Evolutionary conservation across 2,888 invertebrate genomes (phyloP), one percentile per base, ranked within the genome.

Genomic region (Gymnoscelis rufifasciata): DNA sequence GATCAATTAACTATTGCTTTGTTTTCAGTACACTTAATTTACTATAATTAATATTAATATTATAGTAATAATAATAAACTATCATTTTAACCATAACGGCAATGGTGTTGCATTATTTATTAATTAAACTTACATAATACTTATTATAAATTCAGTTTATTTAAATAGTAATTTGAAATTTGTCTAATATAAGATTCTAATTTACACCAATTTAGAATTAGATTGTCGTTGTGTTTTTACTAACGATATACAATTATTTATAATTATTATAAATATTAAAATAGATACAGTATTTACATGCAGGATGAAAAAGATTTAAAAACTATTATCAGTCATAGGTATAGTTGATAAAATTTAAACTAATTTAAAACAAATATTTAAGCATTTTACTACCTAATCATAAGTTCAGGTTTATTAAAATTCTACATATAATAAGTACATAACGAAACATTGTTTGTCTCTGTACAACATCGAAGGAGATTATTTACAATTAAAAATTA

Each of bases 181-280:
- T 52, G 45, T 54, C 54, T 56, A 56, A 51, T 52, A 56, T 61
- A 65, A 63, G 54, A 72, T 62, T 74, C 76, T 81, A 82, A 60
- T 56, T 71, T 77, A 83, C 76, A 82, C 59, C 71, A 62, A 86
- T 87, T 88, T 88, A 88, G 87, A 88, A 88, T 87, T 83, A 87
- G 76, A 68, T 83, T 78, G 77, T 88, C 86, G 87, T 88, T 84
- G 87, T 86, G 76, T 71, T 77, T 74, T 69, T 71, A 69, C 64
- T 73, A 63, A 69, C 67, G 47, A 70, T 48, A 48, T 44, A 26
- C 8, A 57, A 60, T 60, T 62, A 62, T 67, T 62, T 60, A 55
- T 62, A 62, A 57, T 57, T 47, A 52, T 47, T 59, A 60, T 51
- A 60, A 57, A 52, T 61, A 60, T 58, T 64, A 54, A 63, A 57